phyloP scores from a whole-genome alignment of 2,113 vertebrate genomes.

The Heloderma charlesbogerti region DNA sequence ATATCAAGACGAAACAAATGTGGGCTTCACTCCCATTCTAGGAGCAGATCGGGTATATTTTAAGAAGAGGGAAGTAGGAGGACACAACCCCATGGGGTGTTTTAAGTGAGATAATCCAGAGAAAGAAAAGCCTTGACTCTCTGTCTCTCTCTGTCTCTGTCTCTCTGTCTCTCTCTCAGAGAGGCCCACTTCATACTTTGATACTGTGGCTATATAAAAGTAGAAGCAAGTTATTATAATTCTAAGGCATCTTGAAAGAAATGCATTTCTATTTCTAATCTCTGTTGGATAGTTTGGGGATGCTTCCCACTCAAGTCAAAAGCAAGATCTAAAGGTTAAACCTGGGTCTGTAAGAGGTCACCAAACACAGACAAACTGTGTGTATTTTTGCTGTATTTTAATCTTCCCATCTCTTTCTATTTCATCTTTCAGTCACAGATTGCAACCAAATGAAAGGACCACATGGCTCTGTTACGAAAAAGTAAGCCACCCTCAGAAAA shows the following conservation, averaged over 20 bases:
- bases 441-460: conserved; percentile 67
- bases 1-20: background rate
- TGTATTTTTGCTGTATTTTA: conserved; percentile 15
- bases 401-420: background rate
- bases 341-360: background rate
- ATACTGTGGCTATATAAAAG: background rate
- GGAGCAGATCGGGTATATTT: background rate
- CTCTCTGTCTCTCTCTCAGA: background rate
- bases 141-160: too few relatives aligned
- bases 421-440: conserved; percentile 60
- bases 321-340: background rate
- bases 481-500: conserved; percentile 78
- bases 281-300: background rate
- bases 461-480: conserved; percentile 91
- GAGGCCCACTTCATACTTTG: background rate
- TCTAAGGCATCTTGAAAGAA: background rate
- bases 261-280: background rate
- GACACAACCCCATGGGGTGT: too few relatives aligned
- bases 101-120: too few relatives aligned
- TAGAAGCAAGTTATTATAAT: background rate
- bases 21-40: background rate
- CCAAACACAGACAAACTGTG: background rate
- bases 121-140: too few relatives aligned
- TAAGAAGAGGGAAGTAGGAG: background rate
- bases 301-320: background rate